Conservation (phyloP, 2,797 vertebrate species). For the Gymnopithys bicolor region DNA sequence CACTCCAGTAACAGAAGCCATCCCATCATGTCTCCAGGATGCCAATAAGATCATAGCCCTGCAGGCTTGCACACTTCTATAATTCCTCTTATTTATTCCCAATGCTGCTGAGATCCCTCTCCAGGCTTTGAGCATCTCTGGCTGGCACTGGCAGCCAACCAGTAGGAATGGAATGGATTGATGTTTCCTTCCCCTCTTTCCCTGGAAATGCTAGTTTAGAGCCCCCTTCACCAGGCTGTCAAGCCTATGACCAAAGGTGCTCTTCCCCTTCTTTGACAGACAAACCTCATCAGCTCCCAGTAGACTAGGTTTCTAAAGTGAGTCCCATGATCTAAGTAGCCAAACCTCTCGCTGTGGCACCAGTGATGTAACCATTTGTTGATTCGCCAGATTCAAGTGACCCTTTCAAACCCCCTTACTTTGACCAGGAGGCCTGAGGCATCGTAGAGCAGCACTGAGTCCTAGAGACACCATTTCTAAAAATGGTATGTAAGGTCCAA, state of each 20-base stretch:
- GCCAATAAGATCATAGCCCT: background rate
- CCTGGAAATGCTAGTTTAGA: background rate
- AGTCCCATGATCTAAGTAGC: background rate
- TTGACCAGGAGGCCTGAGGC: background rate
- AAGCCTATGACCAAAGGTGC: rapidly evolving
- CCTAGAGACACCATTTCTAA: background rate
- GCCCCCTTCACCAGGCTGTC: background rate
- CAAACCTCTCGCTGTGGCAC: background rate
- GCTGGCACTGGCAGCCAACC: background rate
- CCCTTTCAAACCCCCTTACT: background rate
- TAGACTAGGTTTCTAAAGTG: background rate
- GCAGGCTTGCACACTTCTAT: background rate
- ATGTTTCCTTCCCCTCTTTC: background rate
- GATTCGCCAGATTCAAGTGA: background rate
- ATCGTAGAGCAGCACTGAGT: background rate
- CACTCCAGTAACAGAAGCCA: background rate
- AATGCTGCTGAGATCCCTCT: background rate
- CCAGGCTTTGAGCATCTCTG: background rate
- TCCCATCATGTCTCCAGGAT: background rate
- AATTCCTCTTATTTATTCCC: background rate
- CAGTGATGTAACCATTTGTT: background rate
- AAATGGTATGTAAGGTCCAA: background rate
- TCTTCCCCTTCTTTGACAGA: background rate
- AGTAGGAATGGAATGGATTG: background rate
- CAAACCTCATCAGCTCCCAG: background rate